Conservation (phyloP, 2,797 vertebrate species). For the Sebastiscus tertius region DNA sequence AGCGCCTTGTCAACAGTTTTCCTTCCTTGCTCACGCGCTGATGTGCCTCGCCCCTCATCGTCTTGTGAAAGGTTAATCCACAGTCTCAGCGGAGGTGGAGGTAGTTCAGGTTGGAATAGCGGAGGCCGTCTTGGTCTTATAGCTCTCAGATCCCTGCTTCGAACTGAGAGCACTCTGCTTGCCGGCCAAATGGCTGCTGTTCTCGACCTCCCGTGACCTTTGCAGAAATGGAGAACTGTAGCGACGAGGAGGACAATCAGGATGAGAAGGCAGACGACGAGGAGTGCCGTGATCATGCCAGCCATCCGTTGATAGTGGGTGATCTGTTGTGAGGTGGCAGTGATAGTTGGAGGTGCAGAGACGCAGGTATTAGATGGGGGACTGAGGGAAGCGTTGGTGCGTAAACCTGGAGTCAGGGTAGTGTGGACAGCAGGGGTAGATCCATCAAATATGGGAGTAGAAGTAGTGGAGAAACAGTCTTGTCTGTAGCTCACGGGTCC, state of each 20-base stretch:
- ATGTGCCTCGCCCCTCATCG: not conserved
- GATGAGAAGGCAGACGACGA: conserved; percentile 56
- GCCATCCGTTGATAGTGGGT: not conserved
- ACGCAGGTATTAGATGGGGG: not conserved
- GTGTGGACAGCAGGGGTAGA: not conserved
- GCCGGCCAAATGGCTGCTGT: conserved; percentile 3
- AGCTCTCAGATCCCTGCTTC: conserved; percentile 36
- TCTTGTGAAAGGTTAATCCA: conserved; percentile 14
- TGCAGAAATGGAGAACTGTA: conserved; percentile 33
- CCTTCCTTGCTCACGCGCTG: not conserved
- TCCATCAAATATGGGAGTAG: not conserved
- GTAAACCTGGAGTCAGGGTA: not conserved
- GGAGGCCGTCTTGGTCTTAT: conserved; percentile 45
- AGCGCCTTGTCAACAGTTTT: not conserved
- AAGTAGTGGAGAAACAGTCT: conserved; percentile 29
- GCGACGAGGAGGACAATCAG: conserved; percentile 6
- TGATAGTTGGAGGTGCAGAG: not conserved
- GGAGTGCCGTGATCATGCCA: conserved; percentile 12
- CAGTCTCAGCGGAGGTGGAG: conserved; percentile 26
- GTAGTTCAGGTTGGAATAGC: conserved; percentile 30
- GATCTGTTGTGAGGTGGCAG: not conserved
- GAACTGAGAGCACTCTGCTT: not conserved
- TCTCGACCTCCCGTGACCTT: conserved; percentile 2
- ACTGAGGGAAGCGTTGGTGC: not conserved
- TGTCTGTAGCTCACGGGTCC: conserved; percentile 45